These are phyloP conservation scores for Lepus townsendii DNA, from an alignment of 2,797 vertebrate species.

Conservation along the genomic window DNA sequence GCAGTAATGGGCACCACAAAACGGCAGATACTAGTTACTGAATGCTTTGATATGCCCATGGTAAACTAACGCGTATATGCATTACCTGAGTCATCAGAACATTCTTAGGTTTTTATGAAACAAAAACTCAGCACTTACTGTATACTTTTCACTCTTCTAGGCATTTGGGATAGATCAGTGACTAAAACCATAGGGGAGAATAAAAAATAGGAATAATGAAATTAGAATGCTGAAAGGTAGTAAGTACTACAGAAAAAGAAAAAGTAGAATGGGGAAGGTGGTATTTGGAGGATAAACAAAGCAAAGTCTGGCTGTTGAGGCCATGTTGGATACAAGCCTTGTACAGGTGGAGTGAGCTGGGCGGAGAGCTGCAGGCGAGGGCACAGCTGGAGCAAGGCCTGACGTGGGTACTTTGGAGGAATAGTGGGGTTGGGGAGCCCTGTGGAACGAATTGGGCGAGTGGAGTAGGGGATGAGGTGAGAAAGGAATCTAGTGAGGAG, in stretches of 20 bases:
- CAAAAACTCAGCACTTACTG: conserved; percentile 52
- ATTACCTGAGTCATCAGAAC: conserved; percentile 24
- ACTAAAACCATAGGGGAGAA: conserved; percentile 2
- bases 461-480: neutral
- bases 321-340: neutral
- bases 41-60: neutral
- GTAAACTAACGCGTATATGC: neutral
- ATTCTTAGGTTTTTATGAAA: conserved; percentile 22
- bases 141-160: conserved; percentile 21
- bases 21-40: neutral
- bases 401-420: neutral
- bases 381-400: neutral
- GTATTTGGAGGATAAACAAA: neutral
- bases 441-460: too few species aligned
- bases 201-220: neutral
- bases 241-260: neutral
- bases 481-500: neutral
- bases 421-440: neutral
- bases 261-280: neutral
- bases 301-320: neutral
- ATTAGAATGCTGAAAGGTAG: neutral
- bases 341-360: neutral
- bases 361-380: neutral
- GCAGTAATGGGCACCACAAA: neutral
- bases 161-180: conserved; percentile 25